These are phyloP conservation scores for Labeo rohita DNA, from an alignment of 2,113 vertebrate genomes.

Conservation along the genomic window DNA sequence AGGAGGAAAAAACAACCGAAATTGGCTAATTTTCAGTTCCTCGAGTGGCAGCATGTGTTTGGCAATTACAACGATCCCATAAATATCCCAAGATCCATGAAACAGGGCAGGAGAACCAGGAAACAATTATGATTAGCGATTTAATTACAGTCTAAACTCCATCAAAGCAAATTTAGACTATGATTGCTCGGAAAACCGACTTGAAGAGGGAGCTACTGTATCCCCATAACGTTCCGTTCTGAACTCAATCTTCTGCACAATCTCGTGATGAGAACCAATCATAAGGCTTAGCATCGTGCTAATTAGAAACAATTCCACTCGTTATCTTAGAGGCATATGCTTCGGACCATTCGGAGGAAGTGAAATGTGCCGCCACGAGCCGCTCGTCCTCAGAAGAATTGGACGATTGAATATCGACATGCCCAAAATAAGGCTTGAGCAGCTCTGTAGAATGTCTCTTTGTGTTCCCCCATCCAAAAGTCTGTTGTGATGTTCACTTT, in stretches of 20 bases:
- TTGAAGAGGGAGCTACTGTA: constrained; percentile 51
- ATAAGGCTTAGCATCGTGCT: constrained; percentile 39
- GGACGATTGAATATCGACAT: background rate
- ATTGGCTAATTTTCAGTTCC: constrained; percentile 71
- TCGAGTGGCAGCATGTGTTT: constrained; percentile 69
- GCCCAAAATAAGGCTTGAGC: background rate
- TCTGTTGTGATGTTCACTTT: constrained; percentile 8
- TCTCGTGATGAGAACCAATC: constrained; percentile 49
- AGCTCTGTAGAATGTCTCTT: background rate
- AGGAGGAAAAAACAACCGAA: constrained; percentile 60
- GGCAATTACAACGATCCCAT: constrained; percentile 74
- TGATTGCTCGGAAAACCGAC: constrained; percentile 58
- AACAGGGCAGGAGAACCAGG: constrained; percentile 70
- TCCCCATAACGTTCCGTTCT: constrained; percentile 30
- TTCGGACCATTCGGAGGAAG: background rate
- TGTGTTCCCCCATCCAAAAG: background rate
- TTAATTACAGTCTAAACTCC: constrained; percentile 76
- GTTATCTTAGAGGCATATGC: constrained; percentile 2
- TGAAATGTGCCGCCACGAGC: background rate
- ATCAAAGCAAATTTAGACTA: constrained; percentile 64
- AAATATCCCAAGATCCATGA: constrained; percentile 72
- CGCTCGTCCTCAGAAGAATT: background rate
- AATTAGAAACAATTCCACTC: constrained; percentile 5
- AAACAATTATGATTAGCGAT: constrained; percentile 76
- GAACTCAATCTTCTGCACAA: constrained; percentile 33